Evolutionary conservation across 1,140 invertebrate species (phyloP), one percentile per base, ranked within the genome.

Genomic region (Drosophila kohkoa): DNA sequence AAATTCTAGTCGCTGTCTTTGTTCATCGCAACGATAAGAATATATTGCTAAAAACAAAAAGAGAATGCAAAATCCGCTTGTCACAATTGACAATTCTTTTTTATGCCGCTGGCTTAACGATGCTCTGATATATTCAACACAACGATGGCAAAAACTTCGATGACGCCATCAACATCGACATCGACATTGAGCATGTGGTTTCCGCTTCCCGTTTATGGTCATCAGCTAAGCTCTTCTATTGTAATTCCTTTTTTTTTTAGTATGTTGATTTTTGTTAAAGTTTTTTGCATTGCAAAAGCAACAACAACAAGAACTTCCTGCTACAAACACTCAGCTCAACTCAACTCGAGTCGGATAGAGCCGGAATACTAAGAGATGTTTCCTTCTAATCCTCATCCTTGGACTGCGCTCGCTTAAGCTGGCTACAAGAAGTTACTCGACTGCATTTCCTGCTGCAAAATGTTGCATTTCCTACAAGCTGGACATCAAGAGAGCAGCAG

Each of bases 381-480:
- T 64, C 11, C 59, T 20, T 7, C 13, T 45, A 59, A 41, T 41
- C 35, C 28, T 32, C 15, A 32, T 41, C 25, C 46, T 15, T 43
- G 38, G 5, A 57, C 13, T 57, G 28, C 8, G 52, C n/a, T 30
- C 48, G 51, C 32, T 68, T 68, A 68, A 68, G 66, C 66, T 49
- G 35, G 32, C 15, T 52, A 13, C 52, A 38, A 76, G 79, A 82
- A 82, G 76, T 82, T 82, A 66, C 66, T 83, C 66, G 65, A 79
- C 52, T 82, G 81, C 81, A 82, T 73, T 83, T 83, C 81, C 81
- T 62, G 68, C 60, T 79, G 60, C 73, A 70, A 83, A 83, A 83
- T 83, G 81, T 83, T 83, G 81, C 81, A 83, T 83, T 83, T 83
- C 81, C 81, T 77, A 46, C 15, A 6, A 70, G 30, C 60, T 66